Evolutionary conservation across 2,113 vertebrate genomes (phyloP), one percentile per base, ranked within the genome.

Genomic region (Microtus richardsoni): DNA sequence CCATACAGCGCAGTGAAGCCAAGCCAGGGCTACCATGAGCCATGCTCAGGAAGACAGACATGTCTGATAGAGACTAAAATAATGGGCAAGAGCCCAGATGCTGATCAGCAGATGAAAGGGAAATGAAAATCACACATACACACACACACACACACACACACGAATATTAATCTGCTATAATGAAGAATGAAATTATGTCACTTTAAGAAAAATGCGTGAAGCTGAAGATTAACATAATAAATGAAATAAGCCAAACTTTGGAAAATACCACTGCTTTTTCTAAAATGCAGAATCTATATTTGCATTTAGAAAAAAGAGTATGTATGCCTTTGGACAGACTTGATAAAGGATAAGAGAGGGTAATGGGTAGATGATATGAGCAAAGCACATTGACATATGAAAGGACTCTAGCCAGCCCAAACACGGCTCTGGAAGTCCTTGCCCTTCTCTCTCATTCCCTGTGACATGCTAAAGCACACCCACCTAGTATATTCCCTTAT

Each of bases 21-120:
- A 17, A 33, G n/a, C 10, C 17, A 24, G 17, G 52, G 30, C 26
- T 74, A 7, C 36, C 16, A 33, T 54, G 26, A 7, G 13, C 54
- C 16, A 54, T 17, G 54, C 54, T 13, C 41, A 17, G 84, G 21
- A 82, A 77, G 33, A 22, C 3, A 28, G 28, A n/a, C 9, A 4
- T 5, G 21, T 85, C 8, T 0, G 0, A 22, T 0, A 16, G 52
- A n/a, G 16, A 49, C n/a, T 70, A 12, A 83, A 49, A 26, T 0
- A 13, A 21, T 49, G 30, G 41, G 41, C 73, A 75, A 22, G 71
- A 39, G 21, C n/a, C 71, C n/a, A 74, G 39, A 47, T 28, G 24
- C 73, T 44, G 22, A 75, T 28, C 41, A 75, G 24, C 39, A 75
- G 41, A 44, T 47, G 41, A 74, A 74, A 41, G 21, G 39, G 41